Base-by-base conservation (phyloP, 2,113 vertebrate genomes). In the Clarias gariepinus region DNA sequence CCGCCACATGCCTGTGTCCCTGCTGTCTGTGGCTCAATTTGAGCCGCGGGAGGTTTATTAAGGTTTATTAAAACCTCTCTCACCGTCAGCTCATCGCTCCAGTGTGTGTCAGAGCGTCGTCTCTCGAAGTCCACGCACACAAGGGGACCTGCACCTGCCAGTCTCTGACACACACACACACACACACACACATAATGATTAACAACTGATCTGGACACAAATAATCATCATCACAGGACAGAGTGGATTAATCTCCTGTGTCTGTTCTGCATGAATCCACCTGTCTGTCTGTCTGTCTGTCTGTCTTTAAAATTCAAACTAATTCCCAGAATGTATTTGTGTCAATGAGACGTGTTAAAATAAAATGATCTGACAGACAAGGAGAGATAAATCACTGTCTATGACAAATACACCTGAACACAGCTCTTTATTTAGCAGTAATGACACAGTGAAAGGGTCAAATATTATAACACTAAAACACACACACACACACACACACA, bases 111-210 rank as follows among this genome's bases (percentile, higher is more conserved):
- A 89, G 86, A 63, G 79, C 63, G 58, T 57, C 57, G 88, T 91
- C 88, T 89, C 88, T 85, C 85, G 89, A 87, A 74, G 77, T 88
- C 83, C 87, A 88, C 55, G 30, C 33, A 82, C 84, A 78, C 71
- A 68, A 77, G 52, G 69, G 57, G 23, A 81, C 86, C 83, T 88
- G 81, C 47, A 79, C 86, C 87, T 78, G 84, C 71, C 85, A 83
- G 86, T 36, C 80, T 52, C 79, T 41, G n/a, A 84, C 73, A 41
- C 19, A 79, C 33, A 15, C 64, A 25, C 57, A 21, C 30, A 53
- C 82, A 82, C 41, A 74, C 16, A 66, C 63, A 66, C n/a, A 66
- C n/a, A 30, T 25, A 33, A 64, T 4, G 25, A 28, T 66, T 28
- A 28, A n/a, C 11, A 66, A 66, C 63, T 28, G n/a, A 66, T 64